Conservation (phyloP, 1,140 invertebrate genomes). For the Anthonomus grandis region DNA sequence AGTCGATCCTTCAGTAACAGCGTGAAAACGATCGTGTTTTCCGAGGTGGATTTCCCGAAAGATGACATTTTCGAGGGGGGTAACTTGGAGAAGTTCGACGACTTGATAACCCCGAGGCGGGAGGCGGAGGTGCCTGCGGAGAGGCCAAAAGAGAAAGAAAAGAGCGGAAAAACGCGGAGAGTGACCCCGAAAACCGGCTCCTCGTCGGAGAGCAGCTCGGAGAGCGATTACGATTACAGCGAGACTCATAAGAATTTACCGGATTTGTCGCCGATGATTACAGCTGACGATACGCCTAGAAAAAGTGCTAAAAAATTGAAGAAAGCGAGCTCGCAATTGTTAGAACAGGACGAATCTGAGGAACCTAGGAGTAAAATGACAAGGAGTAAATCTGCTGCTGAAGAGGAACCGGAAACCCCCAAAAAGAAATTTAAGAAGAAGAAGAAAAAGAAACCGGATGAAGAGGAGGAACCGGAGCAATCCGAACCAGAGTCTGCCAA, state of each 20-base stretch:
- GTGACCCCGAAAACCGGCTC: not conserved
- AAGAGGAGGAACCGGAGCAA: not conserved
- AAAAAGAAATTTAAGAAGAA: conserved; percentile 2
- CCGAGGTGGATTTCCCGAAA: conserved; percentile 39
- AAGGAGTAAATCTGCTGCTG: not conserved
- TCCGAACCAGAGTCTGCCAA: not conserved
- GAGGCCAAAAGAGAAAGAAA: not conserved
- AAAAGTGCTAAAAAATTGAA: conserved; percentile 1
- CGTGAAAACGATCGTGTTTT: conserved; percentile 35
- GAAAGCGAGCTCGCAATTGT: conserved; percentile 7
- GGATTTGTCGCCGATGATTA: conserved; percentile 32
- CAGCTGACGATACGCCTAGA: not conserved
- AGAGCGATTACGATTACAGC: conserved; percentile 36
- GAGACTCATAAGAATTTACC: conserved; percentile 28
- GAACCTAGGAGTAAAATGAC: not conserved
- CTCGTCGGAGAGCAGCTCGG: conserved; percentile 29
- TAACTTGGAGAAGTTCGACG: conserved; percentile 37
- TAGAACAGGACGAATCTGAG: not conserved
- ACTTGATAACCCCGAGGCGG: conserved; percentile 35
- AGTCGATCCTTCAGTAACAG: conserved; percentile 23
- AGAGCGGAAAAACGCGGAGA: not conserved
- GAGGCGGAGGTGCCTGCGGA: not conserved
- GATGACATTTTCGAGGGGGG: conserved; percentile 35
- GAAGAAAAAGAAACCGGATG: not conserved
- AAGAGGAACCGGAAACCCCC: not conserved